phyloP scores from a whole-genome alignment of 2,113 vertebrate species.

The Ailuropoda melanoleuca region DNA sequence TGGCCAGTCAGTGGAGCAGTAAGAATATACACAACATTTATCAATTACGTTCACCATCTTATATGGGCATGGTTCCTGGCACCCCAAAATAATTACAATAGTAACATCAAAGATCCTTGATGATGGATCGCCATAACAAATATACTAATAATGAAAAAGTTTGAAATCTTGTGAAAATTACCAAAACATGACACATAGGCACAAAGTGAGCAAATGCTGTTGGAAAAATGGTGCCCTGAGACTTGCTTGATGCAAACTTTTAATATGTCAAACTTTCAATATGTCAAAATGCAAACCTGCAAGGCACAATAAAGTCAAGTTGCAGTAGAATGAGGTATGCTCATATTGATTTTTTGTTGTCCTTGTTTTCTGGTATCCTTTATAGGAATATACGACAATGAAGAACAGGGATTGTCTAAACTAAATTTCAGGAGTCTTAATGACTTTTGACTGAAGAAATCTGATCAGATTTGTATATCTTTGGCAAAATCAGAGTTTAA shows the following conservation, averaged over 20 bases:
- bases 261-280: neutral
- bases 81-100: neutral
- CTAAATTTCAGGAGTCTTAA: neutral
- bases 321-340: neutral
- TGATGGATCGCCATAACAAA: neutral
- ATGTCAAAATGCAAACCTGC: neutral
- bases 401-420: neutral
- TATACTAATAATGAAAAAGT: neutral
- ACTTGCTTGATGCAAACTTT: neutral
- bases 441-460: neutral
- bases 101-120: neutral
- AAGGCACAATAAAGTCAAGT: neutral
- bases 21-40: neutral
- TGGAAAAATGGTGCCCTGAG: neutral
- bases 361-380: slow-evolving; percentile 21
- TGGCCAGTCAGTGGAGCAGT: neutral
- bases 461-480: neutral
- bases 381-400: neutral
- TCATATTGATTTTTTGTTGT: neutral
- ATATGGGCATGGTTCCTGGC: neutral
- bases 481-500: neutral
- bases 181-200: neutral
- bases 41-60: neutral
- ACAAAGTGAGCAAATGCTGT: neutral
- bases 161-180: neutral